A percentile compares a stretch with the other conserved stretches of the same genome.
Conservation (phyloP, 2,888 invertebrate species). For the Odontothrips loti region DNA sequence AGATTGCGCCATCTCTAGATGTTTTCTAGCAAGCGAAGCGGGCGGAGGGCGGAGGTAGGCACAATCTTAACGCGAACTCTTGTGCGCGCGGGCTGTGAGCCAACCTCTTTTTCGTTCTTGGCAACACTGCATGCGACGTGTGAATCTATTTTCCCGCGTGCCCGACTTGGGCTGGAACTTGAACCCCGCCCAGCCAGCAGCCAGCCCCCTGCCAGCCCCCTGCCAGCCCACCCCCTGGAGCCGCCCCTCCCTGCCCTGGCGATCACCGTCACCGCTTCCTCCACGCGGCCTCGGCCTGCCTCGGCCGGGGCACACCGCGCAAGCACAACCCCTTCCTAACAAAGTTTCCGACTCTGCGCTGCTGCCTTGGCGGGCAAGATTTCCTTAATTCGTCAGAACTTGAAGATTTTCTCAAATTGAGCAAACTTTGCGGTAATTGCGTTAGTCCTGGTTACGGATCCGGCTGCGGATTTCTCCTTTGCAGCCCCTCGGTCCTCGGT, state of each 20-base stretch:
- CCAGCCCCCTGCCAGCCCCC: too few species aligned
- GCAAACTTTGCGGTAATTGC: slow-evolving; percentile 18
- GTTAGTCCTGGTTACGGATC: slow-evolving; percentile 24
- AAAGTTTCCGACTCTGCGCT: slow-evolving; percentile 22
- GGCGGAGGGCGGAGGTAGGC: too few species aligned
- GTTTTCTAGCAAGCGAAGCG: too few species aligned
- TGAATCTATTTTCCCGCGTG: too few species aligned
- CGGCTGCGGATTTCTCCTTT: slow-evolving; percentile 3
- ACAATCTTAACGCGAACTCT: too few species aligned
- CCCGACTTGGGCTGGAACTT: too few species aligned
- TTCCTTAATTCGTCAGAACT: slow-evolving; percentile 25
- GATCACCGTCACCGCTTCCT: neutral
- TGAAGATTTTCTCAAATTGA: slow-evolving; percentile 27
- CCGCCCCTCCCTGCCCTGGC: neutral
- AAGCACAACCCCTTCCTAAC: neutral
- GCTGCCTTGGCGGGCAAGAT: neutral
- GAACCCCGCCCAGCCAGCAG: too few species aligned
- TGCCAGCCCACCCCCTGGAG: neutral
- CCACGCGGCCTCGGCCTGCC: neutral
- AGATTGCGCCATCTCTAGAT: too few species aligned
- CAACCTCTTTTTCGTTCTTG: too few species aligned
- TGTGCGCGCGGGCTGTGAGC: too few species aligned
- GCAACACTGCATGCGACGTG: too few species aligned
- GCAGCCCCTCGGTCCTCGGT: slow-evolving; percentile 30
- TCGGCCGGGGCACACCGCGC: neutral